Conservation (phyloP, 2,797 vertebrate species). For the Hoplostethus atlanticus region DNA sequence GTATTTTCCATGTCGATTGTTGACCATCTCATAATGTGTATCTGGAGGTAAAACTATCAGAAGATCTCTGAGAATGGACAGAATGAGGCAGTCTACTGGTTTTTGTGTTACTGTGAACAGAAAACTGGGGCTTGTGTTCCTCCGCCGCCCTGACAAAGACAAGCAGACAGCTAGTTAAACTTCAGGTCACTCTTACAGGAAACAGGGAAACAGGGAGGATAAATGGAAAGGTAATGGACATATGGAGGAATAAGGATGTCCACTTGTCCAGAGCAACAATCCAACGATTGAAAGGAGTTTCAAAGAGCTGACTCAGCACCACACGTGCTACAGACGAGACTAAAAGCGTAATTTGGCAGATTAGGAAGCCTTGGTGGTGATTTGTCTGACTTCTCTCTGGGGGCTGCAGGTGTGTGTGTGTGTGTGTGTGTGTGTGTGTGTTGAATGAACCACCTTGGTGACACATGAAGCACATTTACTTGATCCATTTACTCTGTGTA, state of each 20-base stretch:
- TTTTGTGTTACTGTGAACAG: constrained; percentile 3
- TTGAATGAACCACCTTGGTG: neutral
- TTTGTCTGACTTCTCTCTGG: neutral
- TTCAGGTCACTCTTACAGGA: constrained; percentile 1
- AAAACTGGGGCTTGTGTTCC: constrained; percentile 2
- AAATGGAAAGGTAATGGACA: constrained; percentile 15
- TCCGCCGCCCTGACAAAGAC: neutral
- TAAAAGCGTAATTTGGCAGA: too few relatives aligned
- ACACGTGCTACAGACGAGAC: too few relatives aligned
- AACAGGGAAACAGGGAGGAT: constrained; percentile 14
- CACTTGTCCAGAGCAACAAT: neutral
- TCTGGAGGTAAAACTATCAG: too few relatives aligned
- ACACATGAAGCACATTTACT: too few relatives aligned
- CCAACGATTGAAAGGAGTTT: neutral
- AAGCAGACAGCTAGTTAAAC: constrained; percentile 4
- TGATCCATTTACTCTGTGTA: too few relatives aligned
- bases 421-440: neutral
- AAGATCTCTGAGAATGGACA: too few relatives aligned
- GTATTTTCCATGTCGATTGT: neutral
- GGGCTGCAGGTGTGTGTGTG: neutral
- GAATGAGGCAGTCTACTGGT: too few relatives aligned
- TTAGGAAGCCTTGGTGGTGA: too few relatives aligned
- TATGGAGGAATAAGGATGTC: constrained; percentile 18
- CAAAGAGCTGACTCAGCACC: neutral
- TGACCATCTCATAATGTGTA: neutral